Conservation (phyloP, 2,113 vertebrate species). For the Dasyprocta punctata region DNA sequence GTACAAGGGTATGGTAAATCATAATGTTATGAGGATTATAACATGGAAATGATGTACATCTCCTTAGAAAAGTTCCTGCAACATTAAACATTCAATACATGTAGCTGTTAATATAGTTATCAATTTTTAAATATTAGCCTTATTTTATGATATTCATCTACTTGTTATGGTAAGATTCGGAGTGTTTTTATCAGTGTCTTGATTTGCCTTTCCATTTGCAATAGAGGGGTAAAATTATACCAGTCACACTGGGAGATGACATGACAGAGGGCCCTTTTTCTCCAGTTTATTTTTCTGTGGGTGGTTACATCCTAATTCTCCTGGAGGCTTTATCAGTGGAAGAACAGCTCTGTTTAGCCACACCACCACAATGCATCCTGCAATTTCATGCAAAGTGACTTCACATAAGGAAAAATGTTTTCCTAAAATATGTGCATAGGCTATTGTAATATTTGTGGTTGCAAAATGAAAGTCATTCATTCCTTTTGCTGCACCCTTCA, state of each 20-base stretch:
- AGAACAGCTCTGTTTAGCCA: slow-evolving; percentile 58
- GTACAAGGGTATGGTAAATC: background rate
- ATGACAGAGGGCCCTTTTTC: background rate
- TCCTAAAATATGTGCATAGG: slow-evolving; percentile 75
- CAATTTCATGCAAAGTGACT: slow-evolving; percentile 81
- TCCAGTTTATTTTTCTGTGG: slow-evolving; percentile 18
- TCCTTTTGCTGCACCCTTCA: slow-evolving; percentile 73
- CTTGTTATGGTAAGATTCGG: background rate
- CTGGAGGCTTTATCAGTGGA: slow-evolving; percentile 24
- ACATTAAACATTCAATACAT: background rate
- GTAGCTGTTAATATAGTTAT: background rate
- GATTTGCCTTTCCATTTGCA: background rate
- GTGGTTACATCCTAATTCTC: slow-evolving; percentile 47
- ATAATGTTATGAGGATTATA: background rate
- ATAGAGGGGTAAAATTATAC: background rate
- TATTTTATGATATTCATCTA: background rate
- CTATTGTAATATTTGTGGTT: slow-evolving; percentile 80
- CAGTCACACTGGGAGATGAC: background rate
- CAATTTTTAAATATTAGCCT: slow-evolving; percentile 1
- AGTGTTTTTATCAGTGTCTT: background rate
- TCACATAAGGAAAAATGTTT: slow-evolving; percentile 76
- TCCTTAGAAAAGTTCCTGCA: background rate
- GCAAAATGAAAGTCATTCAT: slow-evolving; percentile 75
- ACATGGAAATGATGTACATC: background rate
- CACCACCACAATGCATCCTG: slow-evolving; percentile 65